These are phyloP conservation scores for Cryptotis parvus DNA, from an alignment of 2,113 vertebrate genomes.

Conservation along the genomic window DNA sequence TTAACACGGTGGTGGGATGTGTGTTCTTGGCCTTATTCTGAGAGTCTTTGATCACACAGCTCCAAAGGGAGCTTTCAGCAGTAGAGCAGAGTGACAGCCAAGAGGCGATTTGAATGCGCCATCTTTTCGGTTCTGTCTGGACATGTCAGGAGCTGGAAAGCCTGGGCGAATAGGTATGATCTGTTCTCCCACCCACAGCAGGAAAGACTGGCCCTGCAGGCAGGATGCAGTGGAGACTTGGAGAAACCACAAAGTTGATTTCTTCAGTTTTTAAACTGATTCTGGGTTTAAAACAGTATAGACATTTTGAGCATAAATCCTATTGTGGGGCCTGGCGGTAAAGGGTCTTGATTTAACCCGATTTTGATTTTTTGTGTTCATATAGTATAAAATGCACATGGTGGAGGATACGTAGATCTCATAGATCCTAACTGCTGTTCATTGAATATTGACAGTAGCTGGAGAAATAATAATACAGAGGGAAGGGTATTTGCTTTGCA, in stretches of 20 bases:
- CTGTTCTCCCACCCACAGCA: background rate
- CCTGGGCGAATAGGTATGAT: background rate
- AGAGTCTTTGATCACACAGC: background rate
- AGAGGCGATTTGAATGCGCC: background rate
- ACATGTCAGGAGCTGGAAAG: background rate
- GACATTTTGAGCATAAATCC: background rate
- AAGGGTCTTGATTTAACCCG: no score
- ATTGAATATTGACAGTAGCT: background rate
- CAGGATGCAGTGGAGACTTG: background rate
- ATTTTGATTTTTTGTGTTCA: slow-evolving; percentile 28
- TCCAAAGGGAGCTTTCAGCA: slow-evolving; percentile 10
- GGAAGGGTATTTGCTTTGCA: no score
- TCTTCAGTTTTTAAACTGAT: background rate
- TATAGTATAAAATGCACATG: no score
- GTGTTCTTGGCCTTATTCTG: background rate
- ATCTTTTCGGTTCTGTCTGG: background rate
- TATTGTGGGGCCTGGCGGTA: background rate
- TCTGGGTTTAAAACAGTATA: background rate
- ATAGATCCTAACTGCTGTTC: background rate
- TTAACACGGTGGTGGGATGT: accelerated
- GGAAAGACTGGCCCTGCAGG: no score
- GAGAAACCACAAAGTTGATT: background rate
- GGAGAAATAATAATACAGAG: no score
- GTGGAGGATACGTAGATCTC: background rate
- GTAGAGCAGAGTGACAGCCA: background rate